Evolutionary conservation across 2,888 invertebrate genomes (phyloP), one percentile per base, ranked within the genome.

Genomic region (Sturmia bella): DNA sequence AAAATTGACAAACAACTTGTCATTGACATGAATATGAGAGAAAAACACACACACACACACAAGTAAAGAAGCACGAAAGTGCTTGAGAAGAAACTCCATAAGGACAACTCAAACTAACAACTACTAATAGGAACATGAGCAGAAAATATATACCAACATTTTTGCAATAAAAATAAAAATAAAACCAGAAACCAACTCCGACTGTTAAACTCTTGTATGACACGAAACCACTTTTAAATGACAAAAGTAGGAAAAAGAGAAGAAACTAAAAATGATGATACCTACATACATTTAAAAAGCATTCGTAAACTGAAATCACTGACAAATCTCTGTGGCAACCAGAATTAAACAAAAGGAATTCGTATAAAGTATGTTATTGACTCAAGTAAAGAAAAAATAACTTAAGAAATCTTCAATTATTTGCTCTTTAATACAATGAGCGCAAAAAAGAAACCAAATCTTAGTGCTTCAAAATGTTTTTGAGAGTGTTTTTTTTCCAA

Each of bases 1-100:
- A 73, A 85, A 87, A 87, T 87, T 87, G 88, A 87, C 87, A 88
- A 88, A 88, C 85, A 85, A 85, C 86, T 86, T 85, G 86, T 85
- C 84, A 85, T 75, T 75, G 83, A 78, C 73, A 80, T 64, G 77
- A 74, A 66, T 70, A 77, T 63, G 50, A 75, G 41, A 27, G 17
- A 15, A 59, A 59, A 21, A 4, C n/a, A 41, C 32, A n/a, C n/a
- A n/a, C n/a, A n/a, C n/a, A n/a, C 12, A 43, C 24, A 41, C 57
- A 59, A 37, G n/a, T 9, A 6, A 41, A 17, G 17, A 27, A 41
- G 43, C 13, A 32, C 12, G 7, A 32, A 43, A 3, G 37, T 32
- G 6, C 54, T 13, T 27, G 12, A 64, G 11, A 59, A 11, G 37
- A 52, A 52, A 50, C 12, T 43, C 15, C 15, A 43, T 54, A 73